Evolutionary conservation across 2,797 vertebrate genomes (phyloP).

Genomic region (Clarias platycephalus): DNA sequence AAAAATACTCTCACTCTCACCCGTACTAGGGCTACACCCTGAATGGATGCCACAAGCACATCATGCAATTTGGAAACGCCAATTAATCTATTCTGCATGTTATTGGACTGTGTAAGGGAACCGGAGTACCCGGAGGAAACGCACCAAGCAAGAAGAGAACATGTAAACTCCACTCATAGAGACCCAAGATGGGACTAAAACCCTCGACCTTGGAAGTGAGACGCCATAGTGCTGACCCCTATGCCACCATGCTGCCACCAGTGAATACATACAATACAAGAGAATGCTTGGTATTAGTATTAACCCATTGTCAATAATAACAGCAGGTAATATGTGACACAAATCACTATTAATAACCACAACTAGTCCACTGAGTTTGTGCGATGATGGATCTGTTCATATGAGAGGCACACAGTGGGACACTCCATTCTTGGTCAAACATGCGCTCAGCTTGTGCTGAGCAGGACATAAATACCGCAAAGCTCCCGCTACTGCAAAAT

Average conservation of each 20-base stretch:
- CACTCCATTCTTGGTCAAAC: constrained; percentile 8
- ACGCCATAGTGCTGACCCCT: too few species aligned
- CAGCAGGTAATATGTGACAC: not conserved
- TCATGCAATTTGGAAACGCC: too few species aligned
- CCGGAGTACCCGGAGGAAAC: too few species aligned
- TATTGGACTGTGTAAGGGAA: too few species aligned
- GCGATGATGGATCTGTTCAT: constrained; percentile 14
- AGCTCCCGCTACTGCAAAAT: not conserved
- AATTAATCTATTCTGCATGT: too few species aligned
- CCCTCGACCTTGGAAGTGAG: too few species aligned
- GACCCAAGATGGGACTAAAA: too few species aligned
- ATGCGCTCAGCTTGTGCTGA: not conserved
- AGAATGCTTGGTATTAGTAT: not conserved
- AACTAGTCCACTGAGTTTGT: not conserved
- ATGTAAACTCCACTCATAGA: too few species aligned
- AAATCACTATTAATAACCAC: constrained; percentile 6
- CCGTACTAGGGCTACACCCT: too few species aligned
- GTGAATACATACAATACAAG: not conserved
- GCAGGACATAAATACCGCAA: constrained; percentile 7
- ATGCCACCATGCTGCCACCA: too few species aligned
- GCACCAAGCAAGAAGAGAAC: too few species aligned
- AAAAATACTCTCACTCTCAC: not conserved
- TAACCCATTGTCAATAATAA: not conserved
- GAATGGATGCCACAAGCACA: too few species aligned
- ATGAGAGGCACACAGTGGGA: constrained; percentile 24